Base-by-base conservation (phyloP, 2,888 invertebrate genomes). In the Amphipyra berbera region DNA sequence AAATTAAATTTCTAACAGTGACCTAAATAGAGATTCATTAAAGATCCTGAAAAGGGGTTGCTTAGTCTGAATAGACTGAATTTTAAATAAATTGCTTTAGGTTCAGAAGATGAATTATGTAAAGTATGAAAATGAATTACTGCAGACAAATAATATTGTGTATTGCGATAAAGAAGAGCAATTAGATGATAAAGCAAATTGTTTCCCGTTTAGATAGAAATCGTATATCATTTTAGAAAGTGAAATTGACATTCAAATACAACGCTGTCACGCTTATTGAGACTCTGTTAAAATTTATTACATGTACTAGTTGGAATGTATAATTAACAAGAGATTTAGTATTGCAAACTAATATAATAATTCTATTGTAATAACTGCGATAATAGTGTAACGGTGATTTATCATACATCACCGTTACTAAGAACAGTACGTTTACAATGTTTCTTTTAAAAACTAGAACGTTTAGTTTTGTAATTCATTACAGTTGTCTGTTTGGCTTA, bases 141-240 rank as follows among this genome's bases (percentile, higher is more conserved):
- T 45, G 27, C 46, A 33, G 44, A 47, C 44, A 54, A 58, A 66
- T 66, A 72, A 50, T 46, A 40, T 9, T 56, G 33, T 58, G 46
- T 63, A 48, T 13, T 44, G 46, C 49, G 59, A 66, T 61, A 54
- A 46, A 50, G 49, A 53, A 62, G 35, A 72, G 45, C 46, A 49
- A 77, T 79, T 62, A 66, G 67, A 72, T 78, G 79, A 77, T 72
- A 69, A 65, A 59, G 69, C 69, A 78, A 63, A 71, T 73, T 61
- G 44, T 64, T 66, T 56, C 44, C 50, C 53, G 38, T 52, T 62
- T 50, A 49, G 40, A 44, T 56, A 60, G 59, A 69, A 69, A 78
- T 63, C 59, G 49, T 71, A 66, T 50, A 79, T 71, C 62, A 71
- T 61, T 71, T 73, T 69, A 73, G 78, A 79, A 81, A 81, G 76